phyloP scores from a whole-genome alignment of 1,140 invertebrate species.

The Caenorhabditis latens region DNA sequence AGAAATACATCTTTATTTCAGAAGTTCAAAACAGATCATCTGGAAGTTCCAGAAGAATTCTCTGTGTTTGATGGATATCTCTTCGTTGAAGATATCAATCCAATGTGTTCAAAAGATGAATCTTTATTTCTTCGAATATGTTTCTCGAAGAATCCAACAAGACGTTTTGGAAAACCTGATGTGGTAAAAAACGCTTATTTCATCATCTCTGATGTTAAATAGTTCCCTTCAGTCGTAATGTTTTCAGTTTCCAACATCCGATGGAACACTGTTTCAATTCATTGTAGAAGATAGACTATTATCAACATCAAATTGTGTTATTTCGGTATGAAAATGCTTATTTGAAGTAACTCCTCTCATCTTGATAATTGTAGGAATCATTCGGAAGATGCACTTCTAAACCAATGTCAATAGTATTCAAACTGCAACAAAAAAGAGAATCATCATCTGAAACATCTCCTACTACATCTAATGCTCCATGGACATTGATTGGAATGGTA shows the following conservation, averaged over 20 bases:
- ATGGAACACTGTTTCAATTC: constrained; percentile 18
- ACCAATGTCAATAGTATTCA: constrained; percentile 80
- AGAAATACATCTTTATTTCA: background rate
- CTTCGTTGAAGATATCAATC: background rate
- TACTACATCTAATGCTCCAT: background rate
- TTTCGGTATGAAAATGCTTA: constrained; percentile 86
- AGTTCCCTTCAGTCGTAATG: too few relatives aligned
- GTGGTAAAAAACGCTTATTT: background rate
- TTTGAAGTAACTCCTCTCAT: constrained; percentile 84
- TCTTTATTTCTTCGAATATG: background rate
- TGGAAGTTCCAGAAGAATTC: background rate
- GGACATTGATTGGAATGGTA: background rate
- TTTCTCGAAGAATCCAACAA: constrained; percentile 28
- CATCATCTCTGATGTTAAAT: background rate
- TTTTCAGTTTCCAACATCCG: background rate
- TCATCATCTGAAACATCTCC: constrained; percentile 81
- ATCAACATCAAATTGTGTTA: constrained; percentile 60
- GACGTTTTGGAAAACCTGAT: constrained; percentile 1
- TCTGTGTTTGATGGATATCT: background rate
- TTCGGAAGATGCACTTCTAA: constrained; percentile 11
- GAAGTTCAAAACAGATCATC: background rate
- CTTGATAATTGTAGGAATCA: background rate
- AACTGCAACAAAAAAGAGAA: constrained; percentile 81
- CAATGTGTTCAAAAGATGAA: constrained; percentile 14
- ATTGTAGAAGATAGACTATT: background rate